Base-by-base conservation (phyloP, 2,797 vertebrate species). In the Allochrocebus solatus region DNA sequence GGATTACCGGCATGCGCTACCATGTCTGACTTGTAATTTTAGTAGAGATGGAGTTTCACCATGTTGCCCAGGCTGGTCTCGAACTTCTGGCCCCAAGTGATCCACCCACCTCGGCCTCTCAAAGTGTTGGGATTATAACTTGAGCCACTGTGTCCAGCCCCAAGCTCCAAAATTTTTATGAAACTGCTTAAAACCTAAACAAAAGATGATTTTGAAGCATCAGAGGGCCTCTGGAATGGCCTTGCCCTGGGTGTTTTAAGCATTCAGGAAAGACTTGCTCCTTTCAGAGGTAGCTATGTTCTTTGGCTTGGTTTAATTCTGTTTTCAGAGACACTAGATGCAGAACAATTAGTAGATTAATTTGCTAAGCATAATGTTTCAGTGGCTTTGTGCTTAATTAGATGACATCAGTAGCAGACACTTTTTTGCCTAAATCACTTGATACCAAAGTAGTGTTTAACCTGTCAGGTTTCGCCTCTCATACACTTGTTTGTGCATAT, bases 311-410 rank as follows among this genome's bases (percentile, higher is more conserved):
- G 43, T 53, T 80, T 67, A 59, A 87, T 80, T 96, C 55, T 89
- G 5, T 95, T 86, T 76, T 93, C 79, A 89, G 82, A 94, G 67
- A 81, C 92, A 78, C 74, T 46, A 91, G 61, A 87, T 57, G 43
- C 12, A 59, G 36, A 80, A 79, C 39, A 55, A 24, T 67, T 30
- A 53, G 24, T 81, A 70, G 67, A 90, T 53, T 28, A 64, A 53
- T 93, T 75, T 84, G 30, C 86, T 86, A 19, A 55, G 26, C 10
- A 8, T 53, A 61, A 36, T 30, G 21, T 83, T 39, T 82, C 17
- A 57, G 1, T 74, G 48, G 9, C 64, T 92, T 8, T 84, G 33
- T 93, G 46, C 17, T 64, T 48, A 55, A 17, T 70, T 28, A 50
- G 48, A 80, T 96, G 28, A 67, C 36, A 53, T 46, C 80, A n/a